A percentile compares a stretch with the other conserved stretches of the same genome.
These are phyloP conservation scores for Plodia interpunctella DNA, from an alignment of 1,140 invertebrate species.

Conservation along the genomic window DNA sequence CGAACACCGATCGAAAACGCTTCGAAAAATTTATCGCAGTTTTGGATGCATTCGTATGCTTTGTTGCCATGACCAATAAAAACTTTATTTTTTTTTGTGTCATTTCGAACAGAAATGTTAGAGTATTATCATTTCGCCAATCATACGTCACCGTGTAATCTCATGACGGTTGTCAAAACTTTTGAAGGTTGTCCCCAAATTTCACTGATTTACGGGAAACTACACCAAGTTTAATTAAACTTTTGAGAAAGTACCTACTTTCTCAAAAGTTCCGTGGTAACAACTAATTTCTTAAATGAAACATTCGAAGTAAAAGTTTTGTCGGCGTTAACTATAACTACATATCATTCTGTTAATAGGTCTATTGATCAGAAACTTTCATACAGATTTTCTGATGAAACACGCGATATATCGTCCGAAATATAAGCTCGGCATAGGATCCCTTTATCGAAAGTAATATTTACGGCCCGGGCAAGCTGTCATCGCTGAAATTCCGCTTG, in stretches of 20 bases:
- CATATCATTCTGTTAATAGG: neutral
- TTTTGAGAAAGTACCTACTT: neutral
- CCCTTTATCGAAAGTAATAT: conserved; percentile 9
- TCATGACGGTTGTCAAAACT: neutral
- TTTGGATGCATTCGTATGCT: too few species aligned
- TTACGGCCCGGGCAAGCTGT: conserved; percentile 38
- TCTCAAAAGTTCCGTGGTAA: neutral
- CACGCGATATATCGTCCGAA: neutral
- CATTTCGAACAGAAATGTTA: too few species aligned
- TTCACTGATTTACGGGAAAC: neutral
- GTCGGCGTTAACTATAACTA: neutral
- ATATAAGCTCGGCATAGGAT: neutral
- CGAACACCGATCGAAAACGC: too few species aligned
- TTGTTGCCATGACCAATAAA: too few species aligned
- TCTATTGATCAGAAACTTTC: neutral
- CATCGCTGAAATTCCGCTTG: conserved; percentile 34
- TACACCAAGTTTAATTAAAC: neutral
- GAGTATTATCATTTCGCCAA: too few species aligned
- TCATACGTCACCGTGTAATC: neutral
- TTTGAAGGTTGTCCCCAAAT: neutral
- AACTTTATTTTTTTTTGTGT: too few species aligned
- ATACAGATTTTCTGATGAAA: neutral
- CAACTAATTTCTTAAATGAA: neutral
- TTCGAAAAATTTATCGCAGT: too few species aligned
- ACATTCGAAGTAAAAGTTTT: neutral